A percentile compares a stretch with the other conserved stretches of the same genome.
Conservation (phyloP, 2,113 vertebrate genomes). For the Apeltes quadracus region DNA sequence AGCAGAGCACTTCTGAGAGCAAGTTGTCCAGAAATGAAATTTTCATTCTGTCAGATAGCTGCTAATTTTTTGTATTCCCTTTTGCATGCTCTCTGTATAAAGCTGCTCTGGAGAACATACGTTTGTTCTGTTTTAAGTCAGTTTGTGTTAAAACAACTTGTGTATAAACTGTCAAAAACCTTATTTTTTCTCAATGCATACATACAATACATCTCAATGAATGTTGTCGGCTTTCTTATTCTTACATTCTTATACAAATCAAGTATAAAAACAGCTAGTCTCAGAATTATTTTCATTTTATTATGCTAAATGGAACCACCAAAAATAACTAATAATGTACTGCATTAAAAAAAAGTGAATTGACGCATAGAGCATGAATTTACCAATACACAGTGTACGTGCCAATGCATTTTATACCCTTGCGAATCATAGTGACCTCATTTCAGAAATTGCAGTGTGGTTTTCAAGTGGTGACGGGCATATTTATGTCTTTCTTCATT, state of each 20-base stretch:
- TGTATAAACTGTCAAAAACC: too few species aligned
- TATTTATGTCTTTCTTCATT: background rate
- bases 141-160: too few species aligned
- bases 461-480: background rate
- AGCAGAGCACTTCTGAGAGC: slow-evolving; percentile 67
- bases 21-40: slow-evolving; percentile 59
- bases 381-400: background rate
- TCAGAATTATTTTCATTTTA: background rate
- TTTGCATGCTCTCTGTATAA: slow-evolving; percentile 39
- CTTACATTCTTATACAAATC: too few species aligned
- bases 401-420: background rate
- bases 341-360: too few species aligned
- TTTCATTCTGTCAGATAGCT: slow-evolving; percentile 65
- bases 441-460: background rate
- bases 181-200: too few species aligned
- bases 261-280: background rate
- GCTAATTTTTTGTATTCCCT: slow-evolving; percentile 46
- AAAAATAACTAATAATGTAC: too few species aligned
- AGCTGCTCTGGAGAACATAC: slow-evolving; percentile 36
- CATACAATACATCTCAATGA: too few species aligned
- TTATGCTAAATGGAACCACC: background rate
- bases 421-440: background rate
- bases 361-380: background rate
- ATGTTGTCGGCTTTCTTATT: background rate
- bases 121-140: too few species aligned